Conservation (phyloP, 2,888 invertebrate genomes). For the Ochropacha duplaris region DNA sequence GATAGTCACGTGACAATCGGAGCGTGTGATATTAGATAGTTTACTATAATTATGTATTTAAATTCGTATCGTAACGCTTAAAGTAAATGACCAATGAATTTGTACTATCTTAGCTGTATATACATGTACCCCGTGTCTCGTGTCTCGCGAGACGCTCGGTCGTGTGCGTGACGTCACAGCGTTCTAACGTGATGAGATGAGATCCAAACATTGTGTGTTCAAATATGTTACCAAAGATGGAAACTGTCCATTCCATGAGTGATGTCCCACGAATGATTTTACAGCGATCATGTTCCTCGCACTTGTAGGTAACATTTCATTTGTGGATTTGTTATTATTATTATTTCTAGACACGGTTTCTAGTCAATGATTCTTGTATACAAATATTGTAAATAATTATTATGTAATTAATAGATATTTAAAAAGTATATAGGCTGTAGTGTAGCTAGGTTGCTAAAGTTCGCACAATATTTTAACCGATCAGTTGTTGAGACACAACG, state of each 20-base stretch:
- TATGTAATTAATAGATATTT: conserved; percentile 61
- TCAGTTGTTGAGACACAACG: conserved; percentile 10
- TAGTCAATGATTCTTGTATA: conserved; percentile 79
- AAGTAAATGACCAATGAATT: conserved; percentile 11
- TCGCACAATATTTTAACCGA: conserved; percentile 68
- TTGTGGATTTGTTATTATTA: conserved; percentile 49
- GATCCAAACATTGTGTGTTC: conserved; percentile 54
- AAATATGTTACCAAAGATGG: conserved; percentile 76
- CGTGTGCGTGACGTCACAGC: conserved; percentile 15
- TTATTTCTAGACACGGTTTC: conserved; percentile 71
- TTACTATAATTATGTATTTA: conserved; percentile 54
- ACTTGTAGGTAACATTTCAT: conserved; percentile 48
- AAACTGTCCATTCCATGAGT: conserved; percentile 61
- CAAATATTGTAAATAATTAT: conserved; percentile 63
- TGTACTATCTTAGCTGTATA: conserved; percentile 10
- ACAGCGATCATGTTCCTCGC: conserved; percentile 55
- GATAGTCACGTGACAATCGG: conserved; percentile 44
- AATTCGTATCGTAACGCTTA: conserved; percentile 33
- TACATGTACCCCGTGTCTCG: conserved; percentile 7
- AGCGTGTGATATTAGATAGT: conserved; percentile 78
- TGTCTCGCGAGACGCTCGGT: not conserved
- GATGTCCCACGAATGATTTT: conserved; percentile 30
- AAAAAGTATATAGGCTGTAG: conserved; percentile 57
- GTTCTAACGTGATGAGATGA: conserved; percentile 31
- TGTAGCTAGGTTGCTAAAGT: conserved; percentile 61